Conservation (phyloP, 2,113 vertebrate genomes). For the Melanostigma gelatinosum region DNA sequence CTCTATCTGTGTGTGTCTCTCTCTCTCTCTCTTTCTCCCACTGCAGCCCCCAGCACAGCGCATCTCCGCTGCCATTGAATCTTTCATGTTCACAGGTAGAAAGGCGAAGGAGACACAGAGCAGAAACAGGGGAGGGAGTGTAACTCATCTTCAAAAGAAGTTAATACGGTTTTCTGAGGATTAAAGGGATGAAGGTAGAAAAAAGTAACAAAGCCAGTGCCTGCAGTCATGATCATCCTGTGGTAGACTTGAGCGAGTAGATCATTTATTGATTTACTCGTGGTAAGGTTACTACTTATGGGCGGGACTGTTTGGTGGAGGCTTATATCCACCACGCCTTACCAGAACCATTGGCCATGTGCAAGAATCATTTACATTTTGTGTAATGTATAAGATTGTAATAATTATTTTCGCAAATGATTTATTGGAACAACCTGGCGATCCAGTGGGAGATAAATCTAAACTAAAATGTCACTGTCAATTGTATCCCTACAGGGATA, state of each 20-base stretch:
- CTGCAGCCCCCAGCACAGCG: conserved; percentile 57
- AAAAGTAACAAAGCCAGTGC: conserved; percentile 66
- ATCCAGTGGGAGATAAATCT: background rate
- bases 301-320: conserved; percentile 17
- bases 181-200: conserved; percentile 73
- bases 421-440: background rate
- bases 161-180: conserved; percentile 71
- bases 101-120: conserved; percentile 62
- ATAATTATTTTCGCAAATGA: background rate
- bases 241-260: conserved; percentile 27
- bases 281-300: too few species aligned
- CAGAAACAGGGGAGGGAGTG: conserved; percentile 61
- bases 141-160: conserved; percentile 79
- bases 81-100: conserved; percentile 80
- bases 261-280: conserved; percentile 64
- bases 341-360: background rate
- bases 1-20: conserved; percentile 19
- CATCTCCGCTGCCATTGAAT: conserved; percentile 48
- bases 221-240: conserved; percentile 60
- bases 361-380: background rate
- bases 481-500: background rate
- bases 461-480: background rate
- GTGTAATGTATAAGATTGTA: background rate
- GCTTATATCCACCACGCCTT: background rate
- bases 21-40: conserved; percentile 32